These are phyloP conservation scores for Silurus asotus DNA, from an alignment of 2,113 vertebrate species.

Conservation along the genomic window DNA sequence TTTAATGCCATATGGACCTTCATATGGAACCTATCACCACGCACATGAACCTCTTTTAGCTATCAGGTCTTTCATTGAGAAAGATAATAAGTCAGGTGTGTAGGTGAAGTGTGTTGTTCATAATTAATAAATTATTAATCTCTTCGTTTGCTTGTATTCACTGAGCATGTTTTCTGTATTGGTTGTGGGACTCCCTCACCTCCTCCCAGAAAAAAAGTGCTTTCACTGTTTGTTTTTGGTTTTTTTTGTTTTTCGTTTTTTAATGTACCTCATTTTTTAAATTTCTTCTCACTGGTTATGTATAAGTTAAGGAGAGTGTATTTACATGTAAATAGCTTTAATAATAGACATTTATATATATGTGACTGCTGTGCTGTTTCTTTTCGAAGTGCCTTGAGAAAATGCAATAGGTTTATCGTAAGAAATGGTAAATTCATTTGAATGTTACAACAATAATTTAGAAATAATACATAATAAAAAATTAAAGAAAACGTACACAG, in stretches of 20 bases:
- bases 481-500: neutral
- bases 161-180: constrained; percentile 16
- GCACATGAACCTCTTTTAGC: neutral
- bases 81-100: constrained; percentile 14
- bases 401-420: neutral
- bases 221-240: neutral
- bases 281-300: neutral
- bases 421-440: neutral
- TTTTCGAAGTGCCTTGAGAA: neutral
- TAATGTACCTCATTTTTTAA: constrained; percentile 21
- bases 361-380: constrained; percentile 7
- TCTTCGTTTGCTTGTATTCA: neutral
- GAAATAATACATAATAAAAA: neutral
- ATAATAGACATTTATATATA: neutral
- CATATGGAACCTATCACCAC: neutral
- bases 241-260: neutral
- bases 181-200: neutral
- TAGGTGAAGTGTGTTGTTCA: neutral
- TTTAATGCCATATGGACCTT: neutral
- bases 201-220: neutral
- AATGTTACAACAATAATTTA: neutral
- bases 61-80: neutral
- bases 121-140: constrained; percentile 29
- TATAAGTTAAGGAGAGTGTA: neutral
- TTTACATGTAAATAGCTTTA: neutral